Evolutionary conservation across 2,888 invertebrate genomes (phyloP).

Genomic region (Panopea generosa): DNA sequence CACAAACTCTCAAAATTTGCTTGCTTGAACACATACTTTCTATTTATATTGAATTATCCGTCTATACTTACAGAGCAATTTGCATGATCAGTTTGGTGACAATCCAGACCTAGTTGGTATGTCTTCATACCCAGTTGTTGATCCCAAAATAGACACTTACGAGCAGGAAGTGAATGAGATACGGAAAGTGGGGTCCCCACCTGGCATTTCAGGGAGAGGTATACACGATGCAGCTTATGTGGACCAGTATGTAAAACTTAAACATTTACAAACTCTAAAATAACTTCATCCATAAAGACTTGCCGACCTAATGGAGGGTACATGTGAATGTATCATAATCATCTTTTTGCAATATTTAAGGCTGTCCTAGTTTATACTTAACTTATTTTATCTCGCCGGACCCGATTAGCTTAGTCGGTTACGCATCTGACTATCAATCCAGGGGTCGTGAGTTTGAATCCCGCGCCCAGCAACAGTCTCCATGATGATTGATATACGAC

Average conservation of each 20-base stretch:
- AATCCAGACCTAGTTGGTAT: conserved; percentile 49
- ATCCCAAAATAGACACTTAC: conserved; percentile 31
- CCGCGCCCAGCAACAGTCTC: too few relatives aligned
- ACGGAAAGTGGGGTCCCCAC: conserved; percentile 65
- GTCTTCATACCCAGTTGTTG: not conserved
- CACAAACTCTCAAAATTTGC: too few relatives aligned
- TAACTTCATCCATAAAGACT: too few relatives aligned
- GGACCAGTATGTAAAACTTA: conserved; percentile 54
- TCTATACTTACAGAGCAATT: conserved; percentile 43
- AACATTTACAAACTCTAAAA: not conserved
- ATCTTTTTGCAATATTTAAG: not conserved
- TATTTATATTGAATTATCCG: too few relatives aligned
- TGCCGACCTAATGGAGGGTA: too few relatives aligned
- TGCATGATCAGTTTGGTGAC: conserved; percentile 46
- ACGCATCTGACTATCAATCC: too few relatives aligned
- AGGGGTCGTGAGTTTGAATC: too few relatives aligned
- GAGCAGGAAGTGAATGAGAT: conserved; percentile 54
- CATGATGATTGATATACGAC: too few relatives aligned
- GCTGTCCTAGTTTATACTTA: not conserved
- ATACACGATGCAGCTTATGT: conserved; percentile 60
- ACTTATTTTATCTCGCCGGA: too few relatives aligned
- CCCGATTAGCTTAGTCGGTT: too few relatives aligned
- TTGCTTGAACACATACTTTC: too few relatives aligned
- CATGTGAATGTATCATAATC: too few relatives aligned
- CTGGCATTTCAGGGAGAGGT: conserved; percentile 43